These are phyloP conservation scores for Herpailurus yagouaroundi DNA, from an alignment of 2,113 vertebrate species.

Conservation along the genomic window DNA sequence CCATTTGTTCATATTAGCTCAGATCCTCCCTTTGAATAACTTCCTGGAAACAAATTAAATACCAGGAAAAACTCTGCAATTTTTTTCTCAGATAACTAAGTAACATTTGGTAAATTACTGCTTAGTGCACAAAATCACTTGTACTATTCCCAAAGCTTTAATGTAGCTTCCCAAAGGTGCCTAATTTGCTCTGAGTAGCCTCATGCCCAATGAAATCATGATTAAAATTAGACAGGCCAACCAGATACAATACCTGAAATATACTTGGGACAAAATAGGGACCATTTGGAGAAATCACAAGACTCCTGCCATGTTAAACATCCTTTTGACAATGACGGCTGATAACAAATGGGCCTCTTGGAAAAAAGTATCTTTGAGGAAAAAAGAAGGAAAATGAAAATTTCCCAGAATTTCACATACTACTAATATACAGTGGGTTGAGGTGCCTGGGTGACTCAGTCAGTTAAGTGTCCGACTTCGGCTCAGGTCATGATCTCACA, in stretches of 20 bases:
- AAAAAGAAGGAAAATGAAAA: constrained; percentile 34
- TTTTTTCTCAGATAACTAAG: background rate
- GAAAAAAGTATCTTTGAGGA: background rate
- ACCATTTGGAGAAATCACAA: background rate
- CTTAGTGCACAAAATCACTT: background rate
- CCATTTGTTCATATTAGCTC: constrained; percentile 28
- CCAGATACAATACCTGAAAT: background rate
- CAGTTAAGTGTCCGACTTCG: too few species aligned
- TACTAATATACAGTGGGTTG: background rate
- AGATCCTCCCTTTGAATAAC: background rate
- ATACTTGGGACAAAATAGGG: background rate
- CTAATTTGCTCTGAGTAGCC: background rate
- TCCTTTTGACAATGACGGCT: background rate
- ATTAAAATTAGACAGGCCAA: background rate
- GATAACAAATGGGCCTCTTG: background rate
- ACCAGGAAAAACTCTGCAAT: background rate
- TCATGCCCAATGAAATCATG: background rate
- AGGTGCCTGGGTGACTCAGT: too few species aligned
- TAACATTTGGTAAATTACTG: constrained; percentile 44
- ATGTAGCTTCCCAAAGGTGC: background rate
- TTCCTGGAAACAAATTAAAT: constrained; percentile 45
- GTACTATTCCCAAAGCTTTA: background rate
- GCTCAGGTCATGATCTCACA: too few species aligned
- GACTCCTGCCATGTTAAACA: background rate
- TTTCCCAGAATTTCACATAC: constrained; percentile 21